phyloP scores from a whole-genome alignment of 2,797 vertebrate species.

The Pseudomugil gertrudae region DNA sequence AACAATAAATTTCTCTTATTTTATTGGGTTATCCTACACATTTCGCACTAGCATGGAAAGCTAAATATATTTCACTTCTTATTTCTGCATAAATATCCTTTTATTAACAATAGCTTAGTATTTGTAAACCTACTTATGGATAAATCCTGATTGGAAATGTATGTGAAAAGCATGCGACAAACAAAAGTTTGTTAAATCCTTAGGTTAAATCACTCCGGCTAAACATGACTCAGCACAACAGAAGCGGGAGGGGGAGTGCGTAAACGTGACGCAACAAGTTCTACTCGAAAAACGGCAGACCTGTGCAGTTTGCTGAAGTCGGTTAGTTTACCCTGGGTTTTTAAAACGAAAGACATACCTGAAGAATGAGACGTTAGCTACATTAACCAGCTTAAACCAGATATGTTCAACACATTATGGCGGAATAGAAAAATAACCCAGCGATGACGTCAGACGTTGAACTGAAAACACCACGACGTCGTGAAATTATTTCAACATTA shows the following conservation, averaged over 20 bases:
- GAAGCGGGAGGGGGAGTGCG: background rate
- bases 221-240: conserved; percentile 19
- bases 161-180: background rate
- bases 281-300: background rate
- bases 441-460: background rate
- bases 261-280: conserved; percentile 24
- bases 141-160: background rate
- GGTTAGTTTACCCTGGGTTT: background rate
- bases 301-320: too few species aligned
- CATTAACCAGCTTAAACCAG: background rate
- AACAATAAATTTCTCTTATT: background rate
- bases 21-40: background rate
- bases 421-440: background rate
- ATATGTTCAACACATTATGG: too few species aligned
- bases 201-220: conserved; percentile 3
- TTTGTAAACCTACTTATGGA: background rate
- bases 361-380: too few species aligned
- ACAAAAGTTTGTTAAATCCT: too few species aligned
- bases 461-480: background rate
- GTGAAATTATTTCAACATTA: background rate
- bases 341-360: background rate
- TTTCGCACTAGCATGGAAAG: too few species aligned
- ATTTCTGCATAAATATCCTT: background rate
- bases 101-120: background rate
- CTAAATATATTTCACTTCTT: background rate